Evolutionary conservation across 2,888 invertebrate species (phyloP), one percentile per base, ranked within the genome.

Genomic region (Scaptomyza polygonia): DNA sequence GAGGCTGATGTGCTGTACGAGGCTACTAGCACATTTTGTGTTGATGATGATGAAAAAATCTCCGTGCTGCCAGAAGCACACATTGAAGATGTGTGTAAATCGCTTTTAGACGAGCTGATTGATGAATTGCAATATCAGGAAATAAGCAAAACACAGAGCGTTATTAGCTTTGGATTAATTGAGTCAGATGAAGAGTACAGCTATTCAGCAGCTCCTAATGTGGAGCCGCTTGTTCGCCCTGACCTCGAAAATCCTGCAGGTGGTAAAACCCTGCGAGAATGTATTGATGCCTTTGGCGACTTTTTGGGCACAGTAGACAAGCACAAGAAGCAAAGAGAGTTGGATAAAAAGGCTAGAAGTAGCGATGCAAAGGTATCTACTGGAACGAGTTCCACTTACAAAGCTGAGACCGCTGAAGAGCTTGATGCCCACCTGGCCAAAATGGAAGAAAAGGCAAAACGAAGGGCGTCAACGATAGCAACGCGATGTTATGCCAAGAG

Each of bases 401-500:
- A 78, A 42, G 42, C 30, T 1, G 88, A 89, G 21, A 71, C 76
- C 3, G 36, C 52, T 0, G 75, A 85, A 7, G 67, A 68, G 30
- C 44, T 91, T 7, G 69, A 89, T 27, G 69, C 64, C 0, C 61
- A 86, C 49, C 11, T 91, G 1, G 74, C 72, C 3, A 74, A 74
- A 32, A 65, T 82, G 5, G 67, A 77, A 34, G 74, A 72, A 27
- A 73, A 77, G 12, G 53, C 75, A 3, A 75, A 71, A 7, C 43
- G 63, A 4, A 65, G 76, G 3, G 74, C 88, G 5, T 53, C 79
- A 0, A 66, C 76, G 4, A 48, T 89, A 25, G 78, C 90, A 3
- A 67, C 84, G 1, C 82, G 81, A 3, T 90, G 90, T 6, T 90
- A 81, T 55, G 80, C 76, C 0, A 84, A 91, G 34, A 88, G 82